Conservation (phyloP, 2,797 vertebrate species). For the Gallirallus australis region DNA sequence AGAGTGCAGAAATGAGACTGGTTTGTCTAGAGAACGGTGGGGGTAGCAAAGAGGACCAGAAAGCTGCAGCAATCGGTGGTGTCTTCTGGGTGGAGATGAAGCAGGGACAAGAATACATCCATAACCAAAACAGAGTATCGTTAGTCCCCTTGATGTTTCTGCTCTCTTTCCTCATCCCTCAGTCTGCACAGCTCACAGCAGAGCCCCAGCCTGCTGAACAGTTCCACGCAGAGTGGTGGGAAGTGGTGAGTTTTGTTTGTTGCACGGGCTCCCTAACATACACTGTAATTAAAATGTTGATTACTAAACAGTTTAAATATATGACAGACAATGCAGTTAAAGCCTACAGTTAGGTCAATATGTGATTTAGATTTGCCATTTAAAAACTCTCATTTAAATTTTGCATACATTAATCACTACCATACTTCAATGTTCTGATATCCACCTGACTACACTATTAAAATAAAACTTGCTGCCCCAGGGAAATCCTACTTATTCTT, state of each 20-base stretch:
- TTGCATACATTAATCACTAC: constrained; percentile 98
- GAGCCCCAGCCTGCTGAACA: not conserved
- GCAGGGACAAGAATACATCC: not conserved
- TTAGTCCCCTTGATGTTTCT: not conserved
- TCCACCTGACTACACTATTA: constrained; percentile 96
- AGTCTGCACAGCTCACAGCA: not conserved
- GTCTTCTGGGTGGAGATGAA: not conserved
- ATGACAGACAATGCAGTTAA: constrained; percentile 85
- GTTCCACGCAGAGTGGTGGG: not conserved
- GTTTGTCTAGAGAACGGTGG: accelerated
- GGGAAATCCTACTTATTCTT: constrained; percentile 99
- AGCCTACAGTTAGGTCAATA: constrained; percentile 87
- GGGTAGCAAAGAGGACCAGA: not conserved
- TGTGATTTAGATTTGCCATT: constrained; percentile 89
- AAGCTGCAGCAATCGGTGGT: accelerated
- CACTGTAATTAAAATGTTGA: constrained; percentile 82
- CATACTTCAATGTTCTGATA: constrained; percentile 92
- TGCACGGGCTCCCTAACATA: constrained; percentile 58
- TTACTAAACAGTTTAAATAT: constrained; percentile 81
- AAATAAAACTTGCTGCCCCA: constrained; percentile 93
- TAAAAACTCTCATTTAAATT: constrained; percentile 92
- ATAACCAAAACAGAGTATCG: not conserved
- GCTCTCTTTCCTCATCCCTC: not conserved
- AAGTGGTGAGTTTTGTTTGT: constrained; percentile 74
- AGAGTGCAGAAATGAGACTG: not conserved